A percentile compares a stretch with the other conserved stretches of the same genome.
These are phyloP conservation scores for Indri indri DNA, from an alignment of 2,113 vertebrate species.

Conservation along the genomic window DNA sequence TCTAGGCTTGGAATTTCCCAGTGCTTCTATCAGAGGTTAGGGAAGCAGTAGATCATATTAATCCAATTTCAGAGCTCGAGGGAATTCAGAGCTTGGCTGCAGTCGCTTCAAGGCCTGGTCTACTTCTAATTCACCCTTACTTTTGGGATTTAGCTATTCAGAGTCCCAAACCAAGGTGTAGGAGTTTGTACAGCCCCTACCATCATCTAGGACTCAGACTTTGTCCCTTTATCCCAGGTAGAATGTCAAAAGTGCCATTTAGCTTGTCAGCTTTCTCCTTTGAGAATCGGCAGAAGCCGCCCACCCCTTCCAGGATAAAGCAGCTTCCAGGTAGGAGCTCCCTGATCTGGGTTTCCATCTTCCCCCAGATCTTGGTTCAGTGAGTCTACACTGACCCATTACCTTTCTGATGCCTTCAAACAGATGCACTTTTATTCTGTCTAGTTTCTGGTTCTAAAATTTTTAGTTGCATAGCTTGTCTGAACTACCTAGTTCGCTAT, in stretches of 20 bases:
- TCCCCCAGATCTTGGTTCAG: not conserved
- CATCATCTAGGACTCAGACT: not conserved
- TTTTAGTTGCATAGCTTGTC: not conserved
- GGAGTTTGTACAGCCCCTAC: not conserved
- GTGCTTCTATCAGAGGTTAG: not conserved
- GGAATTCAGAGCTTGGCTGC: not conserved
- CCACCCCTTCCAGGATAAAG: too few species aligned
- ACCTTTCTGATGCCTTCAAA: not conserved
- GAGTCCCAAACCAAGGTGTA: not conserved
- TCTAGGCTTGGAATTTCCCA: not conserved
- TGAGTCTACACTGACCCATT: not conserved
- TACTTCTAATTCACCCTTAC: not conserved
- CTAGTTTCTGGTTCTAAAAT: not conserved
- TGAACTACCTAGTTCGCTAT: not conserved
- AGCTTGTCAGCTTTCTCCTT: not conserved
- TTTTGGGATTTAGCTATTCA: not conserved
- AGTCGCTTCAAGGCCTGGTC: not conserved
- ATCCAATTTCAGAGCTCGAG: not conserved
- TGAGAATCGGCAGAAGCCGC: not conserved
- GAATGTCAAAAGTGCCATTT: not conserved
- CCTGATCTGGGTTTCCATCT: not conserved
- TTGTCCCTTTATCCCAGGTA: not conserved
- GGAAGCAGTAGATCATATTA: not conserved
- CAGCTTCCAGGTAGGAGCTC: not conserved
- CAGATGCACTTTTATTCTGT: not conserved